phyloP scores from a whole-genome alignment of 2,113 vertebrate species.

The Myotis lucifugus region DNA sequence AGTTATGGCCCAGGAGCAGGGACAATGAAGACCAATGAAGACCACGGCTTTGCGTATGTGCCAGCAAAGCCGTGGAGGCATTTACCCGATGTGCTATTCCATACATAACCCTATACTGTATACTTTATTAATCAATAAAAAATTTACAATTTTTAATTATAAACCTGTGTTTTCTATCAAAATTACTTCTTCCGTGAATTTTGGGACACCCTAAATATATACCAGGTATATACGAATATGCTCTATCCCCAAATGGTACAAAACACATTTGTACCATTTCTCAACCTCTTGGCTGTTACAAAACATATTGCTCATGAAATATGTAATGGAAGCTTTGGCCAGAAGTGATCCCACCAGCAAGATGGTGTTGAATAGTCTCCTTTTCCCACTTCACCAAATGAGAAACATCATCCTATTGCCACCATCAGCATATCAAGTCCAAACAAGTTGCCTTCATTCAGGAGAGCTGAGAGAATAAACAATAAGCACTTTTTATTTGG shows the following conservation, averaged over 20 bases:
- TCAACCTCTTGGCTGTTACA: not conserved
- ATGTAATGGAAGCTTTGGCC: not conserved
- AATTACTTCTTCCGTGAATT: no score
- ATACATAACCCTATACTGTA: no score
- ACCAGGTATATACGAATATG: no score
- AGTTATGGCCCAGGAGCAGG: no score
- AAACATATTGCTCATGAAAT: not conserved
- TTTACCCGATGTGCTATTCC: no score
- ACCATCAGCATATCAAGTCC: not conserved
- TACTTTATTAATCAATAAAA: no score
- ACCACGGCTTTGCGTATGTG: no score
- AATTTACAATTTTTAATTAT: no score
- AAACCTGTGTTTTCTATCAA: no score
- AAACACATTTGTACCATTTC: not conserved
- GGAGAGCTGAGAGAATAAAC: not conserved
- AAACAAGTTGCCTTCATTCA: constrained; percentile 30
- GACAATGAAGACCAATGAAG: no score
- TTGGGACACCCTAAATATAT: no score
- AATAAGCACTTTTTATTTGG: not conserved
- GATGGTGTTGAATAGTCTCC: not conserved
- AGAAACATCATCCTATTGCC: not conserved
- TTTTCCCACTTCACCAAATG: not conserved
- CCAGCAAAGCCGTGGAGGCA: no score
- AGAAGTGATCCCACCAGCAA: not conserved
- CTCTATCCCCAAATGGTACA: not conserved